Percentiles rank a stretch among this genome's conserved stretches.
Conservation (phyloP, 2,888 invertebrate species). For the Acronicta aceris region DNA sequence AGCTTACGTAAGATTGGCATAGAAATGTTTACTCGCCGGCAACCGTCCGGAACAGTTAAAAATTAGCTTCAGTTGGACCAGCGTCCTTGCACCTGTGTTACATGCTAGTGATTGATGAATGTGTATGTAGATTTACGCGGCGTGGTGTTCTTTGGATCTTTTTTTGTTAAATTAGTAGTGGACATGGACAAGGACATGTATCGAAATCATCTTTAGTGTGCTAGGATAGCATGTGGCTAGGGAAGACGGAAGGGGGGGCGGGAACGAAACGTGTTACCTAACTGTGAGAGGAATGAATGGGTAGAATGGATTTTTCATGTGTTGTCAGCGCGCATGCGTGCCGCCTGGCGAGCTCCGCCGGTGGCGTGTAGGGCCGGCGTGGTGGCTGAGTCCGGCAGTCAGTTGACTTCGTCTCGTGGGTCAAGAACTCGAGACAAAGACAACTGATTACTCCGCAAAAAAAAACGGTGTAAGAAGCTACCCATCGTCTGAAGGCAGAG, state of each 20-base stretch:
- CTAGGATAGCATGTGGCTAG: constrained; percentile 49
- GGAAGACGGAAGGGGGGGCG: constrained; percentile 58
- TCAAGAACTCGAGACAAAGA: not conserved
- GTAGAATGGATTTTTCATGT: constrained; percentile 68
- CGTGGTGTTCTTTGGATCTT: constrained; percentile 46
- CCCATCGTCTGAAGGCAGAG: not conserved
- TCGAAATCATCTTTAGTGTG: constrained; percentile 20
- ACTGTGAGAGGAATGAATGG: constrained; percentile 63
- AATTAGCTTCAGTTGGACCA: constrained; percentile 57
- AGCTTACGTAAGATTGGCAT: constrained; percentile 77
- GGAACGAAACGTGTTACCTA: constrained; percentile 60
- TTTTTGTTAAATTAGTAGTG: constrained; percentile 50
- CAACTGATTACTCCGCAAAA: not conserved
- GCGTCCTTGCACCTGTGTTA: constrained; percentile 63
- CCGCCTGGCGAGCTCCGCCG: constrained; percentile 38
- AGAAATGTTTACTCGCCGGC: constrained; percentile 67
- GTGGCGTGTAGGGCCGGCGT: constrained; percentile 10
- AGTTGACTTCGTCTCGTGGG: constrained; percentile 13
- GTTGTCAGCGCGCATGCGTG: constrained; percentile 68
- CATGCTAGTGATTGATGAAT: constrained; percentile 50
- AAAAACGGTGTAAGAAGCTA: not conserved
- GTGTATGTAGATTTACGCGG: constrained; percentile 49
- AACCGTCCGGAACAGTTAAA: constrained; percentile 68
- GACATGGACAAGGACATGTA: too few relatives aligned
- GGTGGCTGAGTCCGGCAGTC: constrained; percentile 6